Evolutionary conservation across 2,113 vertebrate species (phyloP).

Genomic region (Cottus gobio): DNA sequence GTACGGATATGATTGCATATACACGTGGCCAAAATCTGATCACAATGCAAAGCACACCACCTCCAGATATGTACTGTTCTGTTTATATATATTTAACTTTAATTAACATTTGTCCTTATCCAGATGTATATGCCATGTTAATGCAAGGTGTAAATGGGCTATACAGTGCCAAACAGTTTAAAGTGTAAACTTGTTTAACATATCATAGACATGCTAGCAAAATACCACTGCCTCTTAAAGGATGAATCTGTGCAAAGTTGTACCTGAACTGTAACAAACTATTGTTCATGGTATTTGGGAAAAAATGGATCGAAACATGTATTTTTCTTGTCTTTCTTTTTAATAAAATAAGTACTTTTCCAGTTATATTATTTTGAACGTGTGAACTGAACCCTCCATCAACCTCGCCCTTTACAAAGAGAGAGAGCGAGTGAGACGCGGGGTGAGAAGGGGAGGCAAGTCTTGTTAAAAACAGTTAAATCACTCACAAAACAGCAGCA

Average conservation of each 20-base stretch:
- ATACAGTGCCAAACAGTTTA: neutral
- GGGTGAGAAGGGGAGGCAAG: constrained; percentile 16
- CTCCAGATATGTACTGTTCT: neutral
- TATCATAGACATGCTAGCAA: neutral
- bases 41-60: neutral
- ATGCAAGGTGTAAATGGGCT: too few species aligned
- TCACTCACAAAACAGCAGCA: constrained; percentile 71
- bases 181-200: neutral
- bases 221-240: neutral
- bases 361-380: constrained; percentile 10
- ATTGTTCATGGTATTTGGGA: neutral
- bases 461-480: constrained; percentile 62
- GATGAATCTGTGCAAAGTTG: neutral
- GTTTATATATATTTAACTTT: neutral
- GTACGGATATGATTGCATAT: neutral
- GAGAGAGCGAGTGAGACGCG: constrained; percentile 14
- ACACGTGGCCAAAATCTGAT: neutral
- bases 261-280: neutral
- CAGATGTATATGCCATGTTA: neutral
- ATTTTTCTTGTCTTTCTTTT: constrained; percentile 26
- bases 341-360: neutral
- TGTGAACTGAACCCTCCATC: constrained; percentile 23
- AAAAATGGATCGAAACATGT: constrained; percentile 3
- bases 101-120: neutral
- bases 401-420: constrained; percentile 28